Conservation (phyloP, 2,797 vertebrate species). For the Moxostoma hubbsi region DNA sequence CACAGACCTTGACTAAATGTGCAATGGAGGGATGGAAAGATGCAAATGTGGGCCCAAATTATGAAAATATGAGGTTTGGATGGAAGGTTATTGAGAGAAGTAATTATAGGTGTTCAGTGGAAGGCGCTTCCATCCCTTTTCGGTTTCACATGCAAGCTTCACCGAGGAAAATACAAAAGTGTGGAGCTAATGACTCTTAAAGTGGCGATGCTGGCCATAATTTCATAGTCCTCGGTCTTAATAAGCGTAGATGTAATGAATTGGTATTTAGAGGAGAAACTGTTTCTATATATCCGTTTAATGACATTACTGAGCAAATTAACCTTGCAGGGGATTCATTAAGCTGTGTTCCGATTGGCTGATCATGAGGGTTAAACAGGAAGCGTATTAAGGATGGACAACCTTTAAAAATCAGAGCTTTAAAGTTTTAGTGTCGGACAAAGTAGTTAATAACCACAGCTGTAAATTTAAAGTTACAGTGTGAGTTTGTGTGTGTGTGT, state of each 20-base stretch:
- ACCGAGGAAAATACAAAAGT: constrained; percentile 76
- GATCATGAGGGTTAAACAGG: constrained; percentile 88
- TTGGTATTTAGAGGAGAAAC: constrained; percentile 97
- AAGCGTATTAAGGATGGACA: constrained; percentile 84
- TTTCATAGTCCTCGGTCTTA: constrained; percentile 93
- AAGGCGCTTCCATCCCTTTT: constrained; percentile 82
- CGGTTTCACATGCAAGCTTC: constrained; percentile 69
- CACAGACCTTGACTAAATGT: constrained; percentile 67
- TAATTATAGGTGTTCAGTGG: constrained; percentile 80
- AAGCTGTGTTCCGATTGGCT: constrained; percentile 96
- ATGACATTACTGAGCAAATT: constrained; percentile 99
- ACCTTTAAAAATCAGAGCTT: constrained; percentile 71
- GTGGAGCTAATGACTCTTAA: constrained; percentile 78
- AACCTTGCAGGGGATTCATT: constrained; percentile 98
- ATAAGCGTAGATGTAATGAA: constrained; percentile 98
- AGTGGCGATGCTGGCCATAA: constrained; percentile 95
- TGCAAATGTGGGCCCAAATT: constrained; percentile 57
- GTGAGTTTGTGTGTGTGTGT: neutral
- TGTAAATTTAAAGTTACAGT: constrained; percentile 8
- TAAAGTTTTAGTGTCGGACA: constrained; percentile 62
- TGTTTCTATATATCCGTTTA: constrained; percentile 96
- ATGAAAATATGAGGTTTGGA: constrained; percentile 60
- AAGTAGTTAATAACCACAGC: constrained; percentile 16
- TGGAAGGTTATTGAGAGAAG: constrained; percentile 69
- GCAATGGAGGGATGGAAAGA: constrained; percentile 55